Conservation (phyloP, 2,113 vertebrate genomes). For the Xerus inauris region DNA sequence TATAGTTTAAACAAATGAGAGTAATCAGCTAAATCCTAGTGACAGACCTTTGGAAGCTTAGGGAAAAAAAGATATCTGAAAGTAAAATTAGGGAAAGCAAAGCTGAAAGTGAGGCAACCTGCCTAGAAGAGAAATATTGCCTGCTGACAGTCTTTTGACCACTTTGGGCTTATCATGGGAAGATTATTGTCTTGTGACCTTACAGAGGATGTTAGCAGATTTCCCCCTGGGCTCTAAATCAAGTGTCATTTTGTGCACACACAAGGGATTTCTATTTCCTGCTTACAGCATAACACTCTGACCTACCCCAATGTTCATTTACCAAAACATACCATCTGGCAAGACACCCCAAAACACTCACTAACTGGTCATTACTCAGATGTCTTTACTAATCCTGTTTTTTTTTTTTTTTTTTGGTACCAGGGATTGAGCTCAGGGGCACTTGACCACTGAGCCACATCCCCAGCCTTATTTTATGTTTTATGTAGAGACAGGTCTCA, state of each 20-base stretch:
- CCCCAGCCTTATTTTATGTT: too few species aligned
- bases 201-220: background rate
- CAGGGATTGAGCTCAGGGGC: too few species aligned
- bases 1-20: background rate
- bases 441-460: too few species aligned
- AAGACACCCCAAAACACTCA: background rate
- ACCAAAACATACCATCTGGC: constrained; percentile 16
- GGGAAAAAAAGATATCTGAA: background rate
- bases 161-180: background rate
- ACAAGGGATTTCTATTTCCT: background rate
- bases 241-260: background rate
- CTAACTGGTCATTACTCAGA: background rate
- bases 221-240: background rate
- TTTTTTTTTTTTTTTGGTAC: too few species aligned
- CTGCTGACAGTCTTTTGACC: background rate
- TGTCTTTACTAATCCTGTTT: background rate
- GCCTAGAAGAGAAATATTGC: background rate
- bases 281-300: background rate
- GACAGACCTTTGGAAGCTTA: background rate
- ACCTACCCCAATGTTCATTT: background rate
- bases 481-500: too few species aligned
- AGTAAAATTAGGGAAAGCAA: background rate
- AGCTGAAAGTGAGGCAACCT: background rate
- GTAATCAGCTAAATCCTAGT: background rate
- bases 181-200: background rate